Conservation (phyloP, 2,797 vertebrate species). For the Scyliorhinus canicula region DNA sequence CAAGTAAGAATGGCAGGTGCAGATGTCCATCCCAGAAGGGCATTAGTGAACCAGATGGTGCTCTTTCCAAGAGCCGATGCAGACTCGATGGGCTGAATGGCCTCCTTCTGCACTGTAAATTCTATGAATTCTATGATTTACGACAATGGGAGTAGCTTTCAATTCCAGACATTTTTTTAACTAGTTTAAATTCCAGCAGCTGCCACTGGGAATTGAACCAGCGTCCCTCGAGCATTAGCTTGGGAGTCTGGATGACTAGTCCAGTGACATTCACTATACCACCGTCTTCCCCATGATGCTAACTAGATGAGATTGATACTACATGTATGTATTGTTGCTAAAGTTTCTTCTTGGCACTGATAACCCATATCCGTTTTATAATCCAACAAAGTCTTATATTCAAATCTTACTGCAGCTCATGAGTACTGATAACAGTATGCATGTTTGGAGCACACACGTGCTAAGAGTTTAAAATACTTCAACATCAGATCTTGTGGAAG, state of each 20-base stretch:
- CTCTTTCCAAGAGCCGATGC: too few relatives aligned
- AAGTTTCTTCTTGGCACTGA: not conserved
- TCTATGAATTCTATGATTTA: too few relatives aligned
- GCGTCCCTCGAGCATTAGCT: too few relatives aligned
- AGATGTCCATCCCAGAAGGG: not conserved
- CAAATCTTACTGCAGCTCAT: not conserved
- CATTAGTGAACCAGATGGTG: not conserved
- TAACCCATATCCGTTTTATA: not conserved
- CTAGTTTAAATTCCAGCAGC: not conserved
- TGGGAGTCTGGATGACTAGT: not conserved
- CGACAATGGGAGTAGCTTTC: not conserved
- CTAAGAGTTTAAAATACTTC: not conserved
- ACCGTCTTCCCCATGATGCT: not conserved
- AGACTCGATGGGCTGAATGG: too few relatives aligned
- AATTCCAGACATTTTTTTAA: not conserved
- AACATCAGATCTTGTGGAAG: not conserved
- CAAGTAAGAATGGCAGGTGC: not conserved
- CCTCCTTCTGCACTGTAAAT: too few relatives aligned
- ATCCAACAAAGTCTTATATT: not conserved
- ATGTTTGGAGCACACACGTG: not conserved
- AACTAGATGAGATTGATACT: not conserved
- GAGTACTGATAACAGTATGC: not conserved
- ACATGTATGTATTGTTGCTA: not conserved
- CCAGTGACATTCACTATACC: not conserved
- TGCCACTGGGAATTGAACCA: not conserved